Conservation (phyloP, 2,888 invertebrate species). For the Pinctada fucata region DNA sequence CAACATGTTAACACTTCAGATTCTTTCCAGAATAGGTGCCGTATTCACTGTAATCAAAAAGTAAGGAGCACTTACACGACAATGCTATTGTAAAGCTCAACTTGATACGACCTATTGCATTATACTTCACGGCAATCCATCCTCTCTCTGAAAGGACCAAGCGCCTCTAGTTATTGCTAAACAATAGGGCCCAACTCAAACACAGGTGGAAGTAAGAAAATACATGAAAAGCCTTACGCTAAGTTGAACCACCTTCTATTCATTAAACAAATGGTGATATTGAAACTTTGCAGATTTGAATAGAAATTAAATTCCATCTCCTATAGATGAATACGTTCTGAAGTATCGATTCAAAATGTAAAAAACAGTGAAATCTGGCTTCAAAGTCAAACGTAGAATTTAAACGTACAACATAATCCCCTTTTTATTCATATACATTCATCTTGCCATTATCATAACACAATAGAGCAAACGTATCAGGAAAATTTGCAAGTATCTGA, state of each 20-base stretch:
- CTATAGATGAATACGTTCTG: background rate
- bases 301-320: conserved; percentile 23
- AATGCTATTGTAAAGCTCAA: conserved; percentile 1
- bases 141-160: background rate
- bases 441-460: background rate
- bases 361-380: conserved; percentile 9
- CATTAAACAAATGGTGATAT: conserved; percentile 27
- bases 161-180: conserved; percentile 15
- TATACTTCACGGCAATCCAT: background rate
- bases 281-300: conserved; percentile 24
- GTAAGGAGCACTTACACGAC: conserved; percentile 8
- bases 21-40: background rate
- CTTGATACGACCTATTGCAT: conserved; percentile 1
- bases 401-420: conserved; percentile 5
- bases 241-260: conserved; percentile 32
- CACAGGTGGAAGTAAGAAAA: conserved; percentile 31
- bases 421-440: conserved; percentile 5
- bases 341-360: conserved; percentile 11
- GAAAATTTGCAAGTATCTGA: conserved; percentile 9
- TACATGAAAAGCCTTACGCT: conserved; percentile 30
- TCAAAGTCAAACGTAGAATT: conserved; percentile 11
- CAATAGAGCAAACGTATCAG: background rate
- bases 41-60: conserved; percentile 10
- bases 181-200: conserved; percentile 5
- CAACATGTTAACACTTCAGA: conserved; percentile 35